Evolutionary conservation across 1,140 invertebrate genomes (phyloP), one percentile per base, ranked within the genome.

Genomic region (Euwallacea similis): DNA sequence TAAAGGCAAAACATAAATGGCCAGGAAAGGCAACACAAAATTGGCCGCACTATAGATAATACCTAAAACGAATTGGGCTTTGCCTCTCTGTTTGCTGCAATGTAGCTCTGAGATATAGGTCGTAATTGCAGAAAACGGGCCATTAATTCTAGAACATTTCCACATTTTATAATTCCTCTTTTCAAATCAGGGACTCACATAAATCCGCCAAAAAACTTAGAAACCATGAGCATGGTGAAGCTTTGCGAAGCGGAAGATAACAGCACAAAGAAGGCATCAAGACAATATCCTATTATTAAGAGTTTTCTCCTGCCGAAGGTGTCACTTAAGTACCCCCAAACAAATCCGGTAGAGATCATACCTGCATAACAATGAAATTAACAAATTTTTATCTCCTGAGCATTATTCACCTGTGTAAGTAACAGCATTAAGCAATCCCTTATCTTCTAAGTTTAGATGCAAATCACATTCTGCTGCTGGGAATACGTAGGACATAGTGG

Each of bases 251-350:
- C 80, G n/a, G 89, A 87, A 8, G 89, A 87, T 0, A 87, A 74
- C 3, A 93, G 76, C n/a, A 90, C 91, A 63, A 90, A 88, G 6
- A 94, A 74, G 0, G 87, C 88, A 74, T 93, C 88, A 0, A 88
- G 79, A 16, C 91, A 79, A 75, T 90, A 90, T 1, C 92, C 91
- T 73, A 86, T 88, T 41, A 92, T 82, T 33, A 95, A 83, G 50
- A 94, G 85, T 58, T 87, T 85, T 66, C 86, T 86, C 10, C 93
- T 84, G 0, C 93, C 93, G 55, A 89, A 82, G 0, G 88, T 88
- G 78, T 95, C 93, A 0, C 91, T 91, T 7, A 94, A 77, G 71
- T 89, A 92, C 1, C 93, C 93, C 93, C 93, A 95, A 15, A 93
- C 74, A 78, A 92, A 87, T 0, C 91, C 91, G 50, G 92, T 93